Percentiles rank a stretch among this genome's conserved stretches.
Conservation (phyloP, 2,888 invertebrate species). For the Megastigmus dorsalis region DNA sequence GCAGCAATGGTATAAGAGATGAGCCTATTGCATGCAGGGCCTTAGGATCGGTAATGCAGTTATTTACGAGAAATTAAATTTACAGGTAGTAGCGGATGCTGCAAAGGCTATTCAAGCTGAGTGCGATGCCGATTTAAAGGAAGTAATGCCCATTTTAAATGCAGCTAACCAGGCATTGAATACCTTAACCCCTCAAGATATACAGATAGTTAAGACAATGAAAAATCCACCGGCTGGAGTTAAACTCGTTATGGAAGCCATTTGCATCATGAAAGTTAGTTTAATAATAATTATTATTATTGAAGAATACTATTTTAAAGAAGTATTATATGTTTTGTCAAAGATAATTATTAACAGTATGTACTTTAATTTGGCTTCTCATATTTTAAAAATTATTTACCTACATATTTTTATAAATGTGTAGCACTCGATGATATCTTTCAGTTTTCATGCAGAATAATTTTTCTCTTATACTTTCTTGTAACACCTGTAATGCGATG, state of each 20-base stretch:
- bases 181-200: slow-evolving; percentile 93
- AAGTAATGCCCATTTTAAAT: slow-evolving; percentile 93
- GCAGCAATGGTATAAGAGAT: slow-evolving; percentile 81
- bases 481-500: no score
- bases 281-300: not conserved
- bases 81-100: slow-evolving; percentile 68
- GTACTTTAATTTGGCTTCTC: no score
- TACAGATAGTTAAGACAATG: slow-evolving; percentile 97
- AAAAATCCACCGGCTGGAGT: slow-evolving; percentile 95
- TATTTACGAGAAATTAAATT: not conserved
- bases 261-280: slow-evolving; percentile 90
- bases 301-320: not conserved
- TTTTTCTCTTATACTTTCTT: no score
- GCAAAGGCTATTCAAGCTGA: slow-evolving; percentile 93
- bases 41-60: no score
- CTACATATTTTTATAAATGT: no score
- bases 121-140: slow-evolving; percentile 92
- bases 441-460: no score
- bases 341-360: no score
- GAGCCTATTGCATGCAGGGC: no score
- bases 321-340: not conserved
- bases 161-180: slow-evolving; percentile 91
- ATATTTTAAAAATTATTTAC: no score
- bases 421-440: no score
- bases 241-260: slow-evolving; percentile 95